phyloP scores from a whole-genome alignment of 1,140 invertebrate species.

The Lordiphosa collinella region DNA sequence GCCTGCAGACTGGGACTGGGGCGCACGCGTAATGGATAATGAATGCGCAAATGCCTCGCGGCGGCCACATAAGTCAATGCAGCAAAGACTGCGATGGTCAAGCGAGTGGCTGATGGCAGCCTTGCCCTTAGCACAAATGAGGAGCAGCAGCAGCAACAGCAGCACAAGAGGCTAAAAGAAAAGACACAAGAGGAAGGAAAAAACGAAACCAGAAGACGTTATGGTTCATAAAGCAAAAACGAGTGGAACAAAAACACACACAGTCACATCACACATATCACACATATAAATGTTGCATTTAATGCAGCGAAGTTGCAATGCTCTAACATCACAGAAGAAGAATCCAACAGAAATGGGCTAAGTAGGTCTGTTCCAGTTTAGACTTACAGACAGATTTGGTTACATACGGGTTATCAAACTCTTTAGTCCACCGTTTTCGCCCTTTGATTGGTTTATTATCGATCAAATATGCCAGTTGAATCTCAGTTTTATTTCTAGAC shows the following conservation, averaged over 20 bases:
- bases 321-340: background rate
- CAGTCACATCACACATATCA: background rate
- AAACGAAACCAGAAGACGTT: conserved; percentile 45
- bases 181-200: conserved; percentile 9
- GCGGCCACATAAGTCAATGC: conserved; percentile 50
- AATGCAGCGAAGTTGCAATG: background rate
- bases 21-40: conserved; percentile 65
- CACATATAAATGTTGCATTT: background rate
- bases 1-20: conserved; percentile 7
- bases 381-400: no score
- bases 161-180: conserved; percentile 4
- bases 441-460: no score
- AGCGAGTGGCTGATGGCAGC: conserved; percentile 28
- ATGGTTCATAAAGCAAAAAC: conserved; percentile 72
- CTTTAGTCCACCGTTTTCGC: no score
- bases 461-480: no score
- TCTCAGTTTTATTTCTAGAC: no score
- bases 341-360: no score
- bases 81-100: conserved; percentile 5
- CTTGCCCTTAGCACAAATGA: conserved; percentile 44
- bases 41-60: conserved; percentile 67
- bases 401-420: no score
- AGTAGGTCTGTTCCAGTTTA: no score
- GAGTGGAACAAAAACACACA: conserved; percentile 3
- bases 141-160: background rate